Evolutionary conservation across 2,113 vertebrate species (phyloP).

Genomic region (Holacanthus passer): DNA sequence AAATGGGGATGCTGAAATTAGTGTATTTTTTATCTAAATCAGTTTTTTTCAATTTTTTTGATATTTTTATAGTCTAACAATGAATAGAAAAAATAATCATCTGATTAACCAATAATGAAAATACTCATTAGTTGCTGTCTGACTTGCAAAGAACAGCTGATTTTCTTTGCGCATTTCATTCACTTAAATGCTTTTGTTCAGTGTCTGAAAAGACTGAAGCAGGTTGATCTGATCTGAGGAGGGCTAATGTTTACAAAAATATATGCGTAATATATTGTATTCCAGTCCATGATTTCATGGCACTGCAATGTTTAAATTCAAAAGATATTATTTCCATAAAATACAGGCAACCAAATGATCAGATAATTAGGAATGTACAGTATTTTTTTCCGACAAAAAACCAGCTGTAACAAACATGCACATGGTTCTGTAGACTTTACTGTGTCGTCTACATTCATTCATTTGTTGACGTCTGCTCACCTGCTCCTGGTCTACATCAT

Average conservation of each 20-base stretch:
- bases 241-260: neutral
- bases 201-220: neutral
- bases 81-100: neutral
- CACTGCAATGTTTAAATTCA: neutral
- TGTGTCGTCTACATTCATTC: neutral
- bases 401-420: neutral
- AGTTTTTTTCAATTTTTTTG: neutral
- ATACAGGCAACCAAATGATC: no score
- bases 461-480: slow-evolving; percentile 74
- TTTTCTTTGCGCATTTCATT: neutral
- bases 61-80: neutral
- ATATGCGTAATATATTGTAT: neutral
- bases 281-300: neutral
- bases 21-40: no score
- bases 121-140: neutral
- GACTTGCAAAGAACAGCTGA: neutral
- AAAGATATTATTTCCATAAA: neutral
- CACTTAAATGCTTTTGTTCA: neutral
- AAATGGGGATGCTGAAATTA: no score
- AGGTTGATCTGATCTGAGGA: neutral
- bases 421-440: neutral
- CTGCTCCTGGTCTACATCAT: slow-evolving; percentile 99
- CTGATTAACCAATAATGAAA: neutral
- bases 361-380: neutral
- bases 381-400: neutral